Base-by-base conservation (phyloP, 2,888 invertebrate genomes). In the Eupithecia subfuscata region DNA sequence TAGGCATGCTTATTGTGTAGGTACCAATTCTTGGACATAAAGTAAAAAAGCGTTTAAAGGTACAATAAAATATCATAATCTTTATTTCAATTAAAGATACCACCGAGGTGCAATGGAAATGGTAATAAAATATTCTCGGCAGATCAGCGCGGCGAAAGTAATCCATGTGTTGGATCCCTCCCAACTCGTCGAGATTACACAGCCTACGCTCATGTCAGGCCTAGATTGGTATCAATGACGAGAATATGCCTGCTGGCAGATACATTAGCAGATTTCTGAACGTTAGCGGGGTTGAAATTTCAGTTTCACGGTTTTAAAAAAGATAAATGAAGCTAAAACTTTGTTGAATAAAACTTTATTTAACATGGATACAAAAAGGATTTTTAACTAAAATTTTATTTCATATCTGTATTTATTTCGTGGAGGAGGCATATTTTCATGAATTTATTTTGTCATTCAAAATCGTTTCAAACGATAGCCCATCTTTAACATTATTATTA, bases 91-190 rank as follows among this genome's bases (percentile, higher is more conserved):
- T 48, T 48, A n/a, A n/a, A 52, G n/a, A 11, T 52, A n/a, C 2
- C 9, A 22, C n/a, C 52, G 11, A 22, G 52, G 52, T 56, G 22
- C 52, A 25, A 60, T 25, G 60, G 25, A 12, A 71, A 69, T 67
- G 60, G 25, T 14, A 71, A 69, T 67, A 74, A 70, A 74, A 37
- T 69, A 69, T 34, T 69, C 63, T 69, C 68, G 65, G n/a, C 56
- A 74, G 73, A 75, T 68, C 76, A 73, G 76, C 48, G 52, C 25
- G 72, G 68, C 72, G 78, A 71, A 79, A 72, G 69, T 75, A 78
- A 78, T 78, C 75, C 78, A 45, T 40, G 48, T 72, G 73, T 79
- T 79, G 79, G 79, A 79, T 67, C 75, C 67, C 14, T 74, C 70
- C 74, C 74, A 74, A 74, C 74, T 74, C 43, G 74, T 74, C 65